These are phyloP conservation scores for Miopithecus talapoin DNA, from an alignment of 2,797 vertebrate genomes.

Conservation along the genomic window DNA sequence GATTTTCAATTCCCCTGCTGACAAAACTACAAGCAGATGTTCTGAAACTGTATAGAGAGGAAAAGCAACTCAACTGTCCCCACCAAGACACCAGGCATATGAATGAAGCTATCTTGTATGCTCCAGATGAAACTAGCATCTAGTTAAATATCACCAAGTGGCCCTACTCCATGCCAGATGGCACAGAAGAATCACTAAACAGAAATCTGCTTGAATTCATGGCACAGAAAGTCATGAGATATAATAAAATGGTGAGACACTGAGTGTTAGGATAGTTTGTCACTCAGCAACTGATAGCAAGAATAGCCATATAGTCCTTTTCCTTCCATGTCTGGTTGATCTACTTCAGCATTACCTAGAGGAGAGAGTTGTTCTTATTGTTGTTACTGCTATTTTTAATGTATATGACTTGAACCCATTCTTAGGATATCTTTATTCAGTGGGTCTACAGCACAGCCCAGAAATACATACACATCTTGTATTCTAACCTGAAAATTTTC, in stretches of 20 bases:
- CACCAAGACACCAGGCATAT: not conserved
- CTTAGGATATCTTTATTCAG: not conserved
- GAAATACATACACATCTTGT: not conserved
- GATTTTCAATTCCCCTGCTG: not conserved
- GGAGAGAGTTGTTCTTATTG: not conserved
- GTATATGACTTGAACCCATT: not conserved
- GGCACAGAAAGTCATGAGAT: not conserved
- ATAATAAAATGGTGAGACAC: not conserved
- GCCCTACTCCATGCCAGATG: not conserved
- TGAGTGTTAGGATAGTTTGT: not conserved
- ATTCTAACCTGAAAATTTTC: not conserved
- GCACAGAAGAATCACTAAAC: not conserved
- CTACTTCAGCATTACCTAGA: not conserved
- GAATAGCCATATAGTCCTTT: not conserved
- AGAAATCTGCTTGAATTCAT: slow-evolving; percentile 10
- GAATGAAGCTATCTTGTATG: not conserved
- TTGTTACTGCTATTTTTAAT: not conserved
- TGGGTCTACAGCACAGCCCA: not conserved
- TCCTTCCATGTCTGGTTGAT: not conserved
- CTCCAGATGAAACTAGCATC: not conserved
- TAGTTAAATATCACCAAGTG: not conserved
- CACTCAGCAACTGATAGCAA: not conserved
- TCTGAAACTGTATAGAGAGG: not conserved
- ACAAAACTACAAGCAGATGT: not conserved
- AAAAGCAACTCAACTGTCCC: not conserved